Evolutionary conservation across 1,140 invertebrate genomes (phyloP).

Genomic region (Saxidomus purpurata): DNA sequence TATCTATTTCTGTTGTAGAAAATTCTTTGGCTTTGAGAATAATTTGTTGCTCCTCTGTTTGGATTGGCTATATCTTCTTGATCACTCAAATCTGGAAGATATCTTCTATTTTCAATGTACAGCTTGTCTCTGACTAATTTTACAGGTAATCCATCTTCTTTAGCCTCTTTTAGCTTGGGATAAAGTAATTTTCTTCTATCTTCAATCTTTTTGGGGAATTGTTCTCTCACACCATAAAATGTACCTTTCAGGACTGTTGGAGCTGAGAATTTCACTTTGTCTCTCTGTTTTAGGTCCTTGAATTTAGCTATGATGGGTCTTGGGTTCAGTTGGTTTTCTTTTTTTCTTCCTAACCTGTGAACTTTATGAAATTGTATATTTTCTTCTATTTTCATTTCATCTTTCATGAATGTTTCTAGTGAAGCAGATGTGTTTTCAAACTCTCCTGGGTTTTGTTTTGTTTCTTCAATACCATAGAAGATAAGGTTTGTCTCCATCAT

Average conservation of each 20-base stretch:
- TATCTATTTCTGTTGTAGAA: background rate
- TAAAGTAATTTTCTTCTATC: background rate
- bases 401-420: too few species aligned
- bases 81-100: background rate
- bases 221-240: background rate
- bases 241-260: background rate
- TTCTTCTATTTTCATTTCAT: too few species aligned
- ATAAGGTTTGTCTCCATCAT: too few species aligned
- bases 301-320: background rate
- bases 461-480: too few species aligned
- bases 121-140: background rate
- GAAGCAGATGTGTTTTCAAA: too few species aligned
- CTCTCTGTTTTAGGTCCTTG: background rate
- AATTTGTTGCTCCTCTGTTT: background rate
- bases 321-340: background rate
- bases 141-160: background rate
- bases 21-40: background rate
- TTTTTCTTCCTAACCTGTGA: background rate
- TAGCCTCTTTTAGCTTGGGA: background rate
- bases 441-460: too few species aligned
- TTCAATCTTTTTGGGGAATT: background rate
- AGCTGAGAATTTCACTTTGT: background rate
- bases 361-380: too few species aligned
- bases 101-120: background rate
- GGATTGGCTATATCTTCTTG: too few species aligned